Evolutionary conservation across 2,113 vertebrate species (phyloP), one percentile per base, ranked within the genome.

Genomic region (Amazona guildingii): DNA sequence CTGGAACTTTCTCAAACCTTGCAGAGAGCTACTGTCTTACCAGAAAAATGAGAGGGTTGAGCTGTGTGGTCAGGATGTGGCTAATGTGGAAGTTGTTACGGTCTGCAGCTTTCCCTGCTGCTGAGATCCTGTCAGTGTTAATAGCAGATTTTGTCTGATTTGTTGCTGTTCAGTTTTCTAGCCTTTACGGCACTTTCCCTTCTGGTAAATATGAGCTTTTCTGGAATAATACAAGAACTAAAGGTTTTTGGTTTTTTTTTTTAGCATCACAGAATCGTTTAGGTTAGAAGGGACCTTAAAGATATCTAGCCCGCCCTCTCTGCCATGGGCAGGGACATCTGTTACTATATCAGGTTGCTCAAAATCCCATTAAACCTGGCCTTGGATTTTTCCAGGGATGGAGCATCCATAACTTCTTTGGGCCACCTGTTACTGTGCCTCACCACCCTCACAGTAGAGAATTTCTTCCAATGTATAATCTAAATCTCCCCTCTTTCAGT

Each of bases 51-150:
- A 82, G 37, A 52, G 41, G 91, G 44, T 76, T 74, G 59, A 85
- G 63, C 51, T 96, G 79, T 67, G 90, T 63, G 87, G 90, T 92
- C 82, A 88, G 92, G 92, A 97, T 86, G 94, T 95, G 96, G 94
- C 78, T 82, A 25, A 66, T 43, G 78, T 70, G 82, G 79, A 74
- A 93, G 48, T 75, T 82, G 83, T 91, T 79, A 7, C 7, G 88
- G 87, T 68, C 51, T 90, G 72, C 31, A 61, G 57, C 63, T 74
- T 90, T 63, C 41, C 13, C 29, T 51, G 51, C 59, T 93, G 93
- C 78, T 33, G 52, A 84, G 49, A 67, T 80, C 61, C 37, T 59
- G 62, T 59, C 4, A 7, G 46, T 76, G 33, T 29, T 74, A 59
- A 70, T 25, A 39, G 31, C 14, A n/a, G 57, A 70, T 86, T 74